Evolutionary conservation across 2,113 vertebrate genomes (phyloP).

Genomic region (pig (Sus scrofa)): DNA sequence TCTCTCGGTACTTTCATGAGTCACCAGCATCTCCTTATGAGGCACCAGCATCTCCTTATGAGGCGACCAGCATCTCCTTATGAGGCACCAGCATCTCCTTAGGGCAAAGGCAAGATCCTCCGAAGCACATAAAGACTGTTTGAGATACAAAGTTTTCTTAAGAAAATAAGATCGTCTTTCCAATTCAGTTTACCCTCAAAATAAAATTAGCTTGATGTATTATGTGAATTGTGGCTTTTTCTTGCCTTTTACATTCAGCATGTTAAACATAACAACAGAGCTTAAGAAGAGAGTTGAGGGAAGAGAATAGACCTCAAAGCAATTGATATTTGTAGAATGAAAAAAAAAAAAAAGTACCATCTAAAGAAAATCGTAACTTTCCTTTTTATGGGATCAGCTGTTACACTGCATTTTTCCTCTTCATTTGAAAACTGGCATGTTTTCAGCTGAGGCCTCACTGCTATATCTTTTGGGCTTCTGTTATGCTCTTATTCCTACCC

Average conservation of each 20-base stretch:
- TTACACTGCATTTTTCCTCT: neutral
- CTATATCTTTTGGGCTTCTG: neutral
- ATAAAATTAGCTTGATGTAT: slow-evolving; percentile 81
- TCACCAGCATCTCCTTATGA: slow-evolving; percentile 62
- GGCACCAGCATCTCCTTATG: slow-evolving; percentile 71
- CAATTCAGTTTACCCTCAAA: slow-evolving; percentile 78
- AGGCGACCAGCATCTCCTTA: slow-evolving; percentile 64
- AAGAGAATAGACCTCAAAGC: neutral
- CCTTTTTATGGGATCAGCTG: neutral
- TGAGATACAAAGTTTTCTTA: slow-evolving; percentile 83
- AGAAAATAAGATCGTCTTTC: slow-evolving; percentile 84
- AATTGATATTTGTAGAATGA: slow-evolving; percentile 55
- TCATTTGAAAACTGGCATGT: slow-evolving; percentile 29
- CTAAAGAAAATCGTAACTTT: neutral
- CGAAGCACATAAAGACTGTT: slow-evolving; percentile 84
- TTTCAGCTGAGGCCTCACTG: neutral
- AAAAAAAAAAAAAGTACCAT: slow-evolving; percentile 57
- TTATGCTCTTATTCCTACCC: neutral
- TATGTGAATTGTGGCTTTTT: slow-evolving; percentile 69
- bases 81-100: slow-evolving; percentile 72
- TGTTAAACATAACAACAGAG: slow-evolving; percentile 59
- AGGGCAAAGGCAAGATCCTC: slow-evolving; percentile 71
- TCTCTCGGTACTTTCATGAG: neutral
- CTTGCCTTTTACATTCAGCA: slow-evolving; percentile 56
- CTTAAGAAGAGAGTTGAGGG: slow-evolving; percentile 33